Conservation (phyloP, 2,888 invertebrate genomes). For the Chloromyia formosa region DNA sequence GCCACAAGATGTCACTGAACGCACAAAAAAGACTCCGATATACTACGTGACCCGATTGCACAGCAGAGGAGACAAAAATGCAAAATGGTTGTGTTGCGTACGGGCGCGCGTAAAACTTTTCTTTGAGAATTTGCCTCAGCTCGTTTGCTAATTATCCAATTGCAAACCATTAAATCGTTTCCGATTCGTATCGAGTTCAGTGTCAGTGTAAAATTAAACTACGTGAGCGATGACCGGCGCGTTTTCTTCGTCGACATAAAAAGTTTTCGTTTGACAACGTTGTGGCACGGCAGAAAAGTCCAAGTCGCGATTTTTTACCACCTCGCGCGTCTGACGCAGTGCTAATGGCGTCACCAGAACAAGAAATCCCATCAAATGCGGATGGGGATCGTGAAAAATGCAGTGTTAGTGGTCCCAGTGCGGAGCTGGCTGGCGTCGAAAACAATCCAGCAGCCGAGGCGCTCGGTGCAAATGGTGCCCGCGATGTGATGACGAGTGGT, state of each 20-base stretch:
- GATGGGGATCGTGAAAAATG: slow-evolving; percentile 4
- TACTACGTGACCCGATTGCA: slow-evolving; percentile 33
- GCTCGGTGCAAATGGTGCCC: not conserved
- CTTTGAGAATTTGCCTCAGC: not conserved
- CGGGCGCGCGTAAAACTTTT: slow-evolving; percentile 21
- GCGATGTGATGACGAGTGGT: not conserved
- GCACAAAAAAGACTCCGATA: not conserved
- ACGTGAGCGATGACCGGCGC: not conserved
- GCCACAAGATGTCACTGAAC: not conserved
- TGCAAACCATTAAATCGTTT: not conserved
- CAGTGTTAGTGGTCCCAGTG: not conserved
- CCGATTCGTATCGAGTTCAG: not conserved
- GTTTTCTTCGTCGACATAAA: not conserved
- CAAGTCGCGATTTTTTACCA: not conserved
- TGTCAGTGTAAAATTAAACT: not conserved
- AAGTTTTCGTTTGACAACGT: slow-evolving; percentile 4
- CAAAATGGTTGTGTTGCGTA: slow-evolving; percentile 24
- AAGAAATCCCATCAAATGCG: slow-evolving; percentile 24
- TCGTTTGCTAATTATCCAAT: not conserved
- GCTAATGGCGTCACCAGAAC: slow-evolving; percentile 38
- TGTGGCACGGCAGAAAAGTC: not conserved
- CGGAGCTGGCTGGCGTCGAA: not conserved
- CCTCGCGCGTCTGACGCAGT: not conserved
- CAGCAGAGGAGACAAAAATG: not conserved
- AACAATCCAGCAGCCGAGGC: not conserved